These are phyloP conservation scores for Xylocampa areola DNA, from an alignment of 2,888 invertebrate species.

Conservation along the genomic window DNA sequence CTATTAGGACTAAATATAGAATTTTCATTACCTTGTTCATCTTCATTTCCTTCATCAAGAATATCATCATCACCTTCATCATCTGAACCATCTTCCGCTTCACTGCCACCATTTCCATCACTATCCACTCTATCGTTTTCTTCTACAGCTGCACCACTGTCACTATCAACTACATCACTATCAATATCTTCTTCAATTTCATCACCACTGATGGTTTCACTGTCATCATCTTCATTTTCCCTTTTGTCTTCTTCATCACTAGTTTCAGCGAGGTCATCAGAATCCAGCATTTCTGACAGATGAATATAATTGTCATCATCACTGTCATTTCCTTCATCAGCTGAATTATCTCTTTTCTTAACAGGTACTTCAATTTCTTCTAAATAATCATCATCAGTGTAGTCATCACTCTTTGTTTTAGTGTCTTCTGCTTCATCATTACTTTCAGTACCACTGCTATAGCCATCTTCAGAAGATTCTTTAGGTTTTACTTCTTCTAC, in stretches of 20 bases:
- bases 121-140: slow-evolving; percentile 30
- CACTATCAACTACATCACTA: slow-evolving; percentile 50
- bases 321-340: slow-evolving; percentile 78
- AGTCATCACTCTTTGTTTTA: slow-evolving; percentile 32
- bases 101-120: slow-evolving; percentile 39
- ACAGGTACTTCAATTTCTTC: slow-evolving; percentile 81
- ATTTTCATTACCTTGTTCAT: slow-evolving; percentile 61
- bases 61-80: slow-evolving; percentile 41
- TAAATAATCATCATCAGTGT: slow-evolving; percentile 70
- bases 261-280: slow-evolving; percentile 75
- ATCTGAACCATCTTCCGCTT: slow-evolving; percentile 39
- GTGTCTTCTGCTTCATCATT: slow-evolving; percentile 52
- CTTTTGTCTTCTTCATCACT: slow-evolving; percentile 64
- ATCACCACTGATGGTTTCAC: slow-evolving; percentile 46
- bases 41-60: slow-evolving; percentile 64
- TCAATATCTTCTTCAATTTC: slow-evolving; percentile 50
- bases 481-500: slow-evolving; percentile 57
- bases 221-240: slow-evolving; percentile 43
- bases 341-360: slow-evolving; percentile 70
- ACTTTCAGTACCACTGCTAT: slow-evolving; percentile 75
- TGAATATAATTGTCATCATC: slow-evolving; percentile 80
- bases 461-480: slow-evolving; percentile 82
- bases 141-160: slow-evolving; percentile 33
- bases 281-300: slow-evolving; percentile 80
- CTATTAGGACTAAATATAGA: background rate